Evolutionary conservation across 2,797 vertebrate species (phyloP), one percentile per base, ranked within the genome.

Genomic region (Fundulus diaphanus): DNA sequence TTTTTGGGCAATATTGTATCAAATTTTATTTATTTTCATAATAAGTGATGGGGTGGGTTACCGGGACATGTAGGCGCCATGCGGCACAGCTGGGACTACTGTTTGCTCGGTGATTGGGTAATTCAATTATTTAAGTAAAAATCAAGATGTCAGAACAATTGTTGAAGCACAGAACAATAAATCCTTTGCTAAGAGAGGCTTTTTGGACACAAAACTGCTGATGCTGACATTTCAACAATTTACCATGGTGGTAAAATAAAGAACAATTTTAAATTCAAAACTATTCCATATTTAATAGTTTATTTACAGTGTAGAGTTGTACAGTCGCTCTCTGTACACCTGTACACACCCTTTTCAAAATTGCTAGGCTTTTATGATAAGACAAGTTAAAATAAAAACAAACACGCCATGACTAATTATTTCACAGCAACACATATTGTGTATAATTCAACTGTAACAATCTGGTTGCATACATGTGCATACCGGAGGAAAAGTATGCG

Each of bases 91-190:
- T 71, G 79, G 81, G 71, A 73, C 65, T 80, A 22, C 76, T 75
- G 84, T 87, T 82, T 85, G 66, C 74, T 82, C 29, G 7, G 61
- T 68, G 73, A 65, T 35, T 72, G 69, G 54, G 61, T 27, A 65
- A 81, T 86, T 92, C 74, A 93, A 92, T 93, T 89, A 93, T 93
- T 93, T 87, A 92, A 86, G 77, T 88, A 88, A 90, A 90, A 82
- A 89, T 86, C 57, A 82, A 87, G 77, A 89, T 89, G 81, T 90
- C 83, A 87, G 74, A 76, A 83, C 79, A 90, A 82, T 81, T 72
- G 33, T 33, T 68, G 76, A 88, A 61, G 75, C 80, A 82, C 65
- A 83, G 70, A 88, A 84, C 80, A 74, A 56, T 78, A 77, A 85
- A 74, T 73, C 70, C 40, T 78, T 29, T 75, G 74, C 76, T 15